Evolutionary conservation across 2,888 invertebrate species (phyloP).

Genomic region (Rhagonycha fulva): DNA sequence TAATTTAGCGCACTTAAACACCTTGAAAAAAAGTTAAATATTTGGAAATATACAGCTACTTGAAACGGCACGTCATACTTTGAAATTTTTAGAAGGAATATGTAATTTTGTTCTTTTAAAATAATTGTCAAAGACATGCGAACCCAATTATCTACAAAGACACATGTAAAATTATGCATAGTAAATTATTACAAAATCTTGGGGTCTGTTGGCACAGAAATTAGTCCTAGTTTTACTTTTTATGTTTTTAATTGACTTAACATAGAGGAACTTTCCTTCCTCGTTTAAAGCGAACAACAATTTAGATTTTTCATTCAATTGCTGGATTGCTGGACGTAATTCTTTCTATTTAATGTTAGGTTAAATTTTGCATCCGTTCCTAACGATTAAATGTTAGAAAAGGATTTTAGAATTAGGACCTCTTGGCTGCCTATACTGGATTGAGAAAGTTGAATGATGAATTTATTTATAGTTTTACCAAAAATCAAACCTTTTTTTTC

Average conservation of each 20-base stretch:
- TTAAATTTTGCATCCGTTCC: no score
- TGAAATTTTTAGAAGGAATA: neutral
- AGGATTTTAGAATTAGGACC: no score
- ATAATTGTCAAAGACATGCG: neutral
- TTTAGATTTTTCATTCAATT: no score
- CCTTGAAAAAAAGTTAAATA: neutral
- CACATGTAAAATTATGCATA: neutral
- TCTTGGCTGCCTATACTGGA: no score
- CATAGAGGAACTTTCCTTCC: no score
- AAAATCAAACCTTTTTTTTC: no score
- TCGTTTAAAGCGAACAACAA: no score
- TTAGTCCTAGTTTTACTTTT: neutral
- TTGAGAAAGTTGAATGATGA: no score
- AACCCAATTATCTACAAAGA: neutral
- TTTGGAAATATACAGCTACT: neutral
- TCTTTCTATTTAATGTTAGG: no score
- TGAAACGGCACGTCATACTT: neutral
- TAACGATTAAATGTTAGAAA: no score
- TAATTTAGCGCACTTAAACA: neutral
- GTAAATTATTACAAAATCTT: neutral
- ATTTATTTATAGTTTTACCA: no score
- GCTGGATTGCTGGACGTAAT: no score
- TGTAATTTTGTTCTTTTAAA: neutral
- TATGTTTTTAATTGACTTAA: neutral
- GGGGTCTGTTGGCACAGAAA: neutral